These are phyloP conservation scores for Eupithecia subumbrata DNA, from an alignment of 2,888 invertebrate species.

Conservation along the genomic window DNA sequence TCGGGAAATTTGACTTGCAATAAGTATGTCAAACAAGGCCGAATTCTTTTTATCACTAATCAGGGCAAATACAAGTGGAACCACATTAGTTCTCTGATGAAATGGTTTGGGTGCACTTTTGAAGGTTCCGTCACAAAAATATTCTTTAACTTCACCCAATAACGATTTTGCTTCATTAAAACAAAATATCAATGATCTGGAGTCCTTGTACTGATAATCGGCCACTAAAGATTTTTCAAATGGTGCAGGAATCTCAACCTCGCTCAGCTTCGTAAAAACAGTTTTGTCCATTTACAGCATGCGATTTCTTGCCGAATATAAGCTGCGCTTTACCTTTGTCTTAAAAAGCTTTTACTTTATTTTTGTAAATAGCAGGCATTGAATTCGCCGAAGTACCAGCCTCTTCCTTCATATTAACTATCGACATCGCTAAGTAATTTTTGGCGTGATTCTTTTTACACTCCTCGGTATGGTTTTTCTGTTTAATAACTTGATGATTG, in stretches of 20 bases:
- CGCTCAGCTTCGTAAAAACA: background rate
- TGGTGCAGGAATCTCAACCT: background rate
- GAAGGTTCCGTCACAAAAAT: background rate
- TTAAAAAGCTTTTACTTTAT: background rate
- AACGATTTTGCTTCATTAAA: background rate
- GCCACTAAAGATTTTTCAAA: background rate
- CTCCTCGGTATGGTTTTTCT: background rate
- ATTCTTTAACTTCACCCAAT: slow-evolving; percentile 2
- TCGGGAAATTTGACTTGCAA: background rate
- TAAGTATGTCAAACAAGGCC: background rate
- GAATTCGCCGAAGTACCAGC: background rate
- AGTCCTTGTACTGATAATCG: background rate
- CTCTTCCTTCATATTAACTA: background rate
- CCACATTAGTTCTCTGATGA: background rate
- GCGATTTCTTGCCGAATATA: background rate
- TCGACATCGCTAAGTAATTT: background rate
- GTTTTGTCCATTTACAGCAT: background rate
- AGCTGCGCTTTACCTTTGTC: background rate
- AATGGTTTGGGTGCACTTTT: background rate
- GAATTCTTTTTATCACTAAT: background rate
- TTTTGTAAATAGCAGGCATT: background rate
- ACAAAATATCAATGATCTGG: background rate
- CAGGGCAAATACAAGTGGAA: background rate
- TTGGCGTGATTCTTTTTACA: background rate
- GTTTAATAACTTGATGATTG: background rate